These are phyloP conservation scores for Zaprionus vittiger DNA, from an alignment of 1,140 invertebrate species.

Conservation along the genomic window DNA sequence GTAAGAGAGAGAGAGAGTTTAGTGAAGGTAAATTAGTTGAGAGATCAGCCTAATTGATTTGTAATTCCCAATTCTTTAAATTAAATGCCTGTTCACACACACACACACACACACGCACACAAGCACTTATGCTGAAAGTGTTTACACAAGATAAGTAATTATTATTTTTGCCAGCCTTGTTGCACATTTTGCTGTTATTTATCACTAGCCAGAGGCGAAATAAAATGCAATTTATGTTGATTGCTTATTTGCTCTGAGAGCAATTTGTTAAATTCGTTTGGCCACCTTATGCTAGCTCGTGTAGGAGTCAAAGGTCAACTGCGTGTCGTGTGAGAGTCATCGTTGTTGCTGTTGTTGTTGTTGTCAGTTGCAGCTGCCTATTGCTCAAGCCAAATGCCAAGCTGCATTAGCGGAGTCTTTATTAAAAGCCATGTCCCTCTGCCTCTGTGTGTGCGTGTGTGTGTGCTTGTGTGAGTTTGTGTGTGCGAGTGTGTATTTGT, in stretches of 20 bases:
- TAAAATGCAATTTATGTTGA: conserved; percentile 74
- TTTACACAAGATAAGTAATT: conserved; percentile 20
- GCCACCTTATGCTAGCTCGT: conserved; percentile 26
- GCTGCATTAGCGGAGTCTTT: conserved; percentile 37
- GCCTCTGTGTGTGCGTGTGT: not conserved
- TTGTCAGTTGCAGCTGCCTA: conserved; percentile 38
- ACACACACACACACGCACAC: not conserved
- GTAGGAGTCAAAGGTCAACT: conserved; percentile 73
- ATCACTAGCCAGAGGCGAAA: conserved; percentile 47
- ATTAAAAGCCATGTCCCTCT: conserved; percentile 1
- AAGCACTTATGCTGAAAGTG: not conserved
- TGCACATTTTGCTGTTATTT: conserved; percentile 36
- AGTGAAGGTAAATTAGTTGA: not conserved
- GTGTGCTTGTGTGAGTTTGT: not conserved
- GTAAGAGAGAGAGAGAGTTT: not conserved
- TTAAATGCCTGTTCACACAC: not conserved
- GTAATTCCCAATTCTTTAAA: not conserved
- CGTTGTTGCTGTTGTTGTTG: conserved; percentile 1
- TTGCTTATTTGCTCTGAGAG: conserved; percentile 79
- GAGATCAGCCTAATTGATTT: not conserved
- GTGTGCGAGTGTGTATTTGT: not conserved
- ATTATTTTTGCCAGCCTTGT: conserved; percentile 28
- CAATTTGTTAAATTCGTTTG: conserved; percentile 71
- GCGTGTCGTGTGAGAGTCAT: not conserved
- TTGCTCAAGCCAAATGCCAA: conserved; percentile 68